These are phyloP conservation scores for Thereva nobilitata DNA, from an alignment of 2,888 invertebrate genomes.

Conservation along the genomic window DNA sequence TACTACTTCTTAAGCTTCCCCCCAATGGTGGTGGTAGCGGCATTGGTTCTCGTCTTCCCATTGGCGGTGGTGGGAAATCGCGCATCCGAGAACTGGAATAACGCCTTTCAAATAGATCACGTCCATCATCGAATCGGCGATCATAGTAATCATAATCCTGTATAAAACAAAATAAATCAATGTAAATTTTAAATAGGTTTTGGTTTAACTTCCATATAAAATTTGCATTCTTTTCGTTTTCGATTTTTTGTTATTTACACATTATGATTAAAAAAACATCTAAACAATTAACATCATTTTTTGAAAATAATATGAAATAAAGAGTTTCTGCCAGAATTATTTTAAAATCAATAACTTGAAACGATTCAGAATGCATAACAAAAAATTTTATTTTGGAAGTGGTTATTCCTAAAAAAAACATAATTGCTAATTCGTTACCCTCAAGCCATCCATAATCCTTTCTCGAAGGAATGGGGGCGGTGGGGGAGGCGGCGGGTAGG, in stretches of 20 bases:
- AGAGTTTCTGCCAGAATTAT: slow-evolving; percentile 10
- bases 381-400: slow-evolving; percentile 39
- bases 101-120: slow-evolving; percentile 80
- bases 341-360: slow-evolving; percentile 3
- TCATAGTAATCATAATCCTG: slow-evolving; percentile 75
- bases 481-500: slow-evolving; percentile 89
- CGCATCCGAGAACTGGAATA: slow-evolving; percentile 64
- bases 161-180: slow-evolving; percentile 35
- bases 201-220: slow-evolving; percentile 14
- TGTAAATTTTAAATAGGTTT: neutral
- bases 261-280: slow-evolving; percentile 42
- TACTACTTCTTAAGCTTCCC: slow-evolving; percentile 59
- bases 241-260: neutral
- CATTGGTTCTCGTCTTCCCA: slow-evolving; percentile 75
- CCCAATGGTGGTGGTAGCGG: slow-evolving; percentile 73
- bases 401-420: slow-evolving; percentile 45
- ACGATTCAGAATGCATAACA: slow-evolving; percentile 46
- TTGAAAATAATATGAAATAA: neutral
- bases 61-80: slow-evolving; percentile 70
- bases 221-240: slow-evolving; percentile 2
- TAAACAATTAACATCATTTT: slow-evolving; percentile 38
- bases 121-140: slow-evolving; percentile 75
- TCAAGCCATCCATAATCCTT: slow-evolving; percentile 88
- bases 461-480: slow-evolving; percentile 86
- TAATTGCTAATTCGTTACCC: slow-evolving; percentile 63